phyloP scores from a whole-genome alignment of 1,140 invertebrate genomes.

The Heterodera carotae region DNA sequence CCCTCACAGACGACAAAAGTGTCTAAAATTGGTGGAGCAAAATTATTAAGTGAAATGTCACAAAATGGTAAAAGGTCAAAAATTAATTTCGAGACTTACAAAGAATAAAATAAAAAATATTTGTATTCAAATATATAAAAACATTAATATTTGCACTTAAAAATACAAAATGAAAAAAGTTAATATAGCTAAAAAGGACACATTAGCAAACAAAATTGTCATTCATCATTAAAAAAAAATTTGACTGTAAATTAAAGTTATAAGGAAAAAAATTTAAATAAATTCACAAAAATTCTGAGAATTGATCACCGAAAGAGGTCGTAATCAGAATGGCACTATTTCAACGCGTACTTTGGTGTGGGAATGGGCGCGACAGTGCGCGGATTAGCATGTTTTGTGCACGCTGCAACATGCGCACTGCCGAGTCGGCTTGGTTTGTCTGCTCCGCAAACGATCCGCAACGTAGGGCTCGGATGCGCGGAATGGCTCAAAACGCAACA shows the following conservation, averaged over 20 bases:
- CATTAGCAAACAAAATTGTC: no score
- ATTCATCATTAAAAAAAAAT: no score
- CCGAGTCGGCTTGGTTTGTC: slow-evolving; percentile 45
- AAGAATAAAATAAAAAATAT: no score
- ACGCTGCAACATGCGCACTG: slow-evolving; percentile 53
- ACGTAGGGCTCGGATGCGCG: slow-evolving; percentile 40
- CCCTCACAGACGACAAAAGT: slow-evolving; percentile 36
- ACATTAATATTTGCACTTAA: no score
- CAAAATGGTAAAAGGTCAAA: no score
- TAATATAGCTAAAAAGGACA: no score
- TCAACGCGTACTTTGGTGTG: slow-evolving; percentile 40
- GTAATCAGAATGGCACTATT: not conserved
- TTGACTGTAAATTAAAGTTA: not conserved
- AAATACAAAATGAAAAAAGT: no score
- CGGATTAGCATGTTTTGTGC: slow-evolving; percentile 52
- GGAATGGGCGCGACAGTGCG: slow-evolving; percentile 49
- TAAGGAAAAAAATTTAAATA: no score
- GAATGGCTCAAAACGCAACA: slow-evolving; percentile 40
- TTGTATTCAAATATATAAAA: no score
- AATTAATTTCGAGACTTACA: no score
- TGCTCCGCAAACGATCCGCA: slow-evolving; percentile 42
- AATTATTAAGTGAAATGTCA: no score
- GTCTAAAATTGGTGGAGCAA: slow-evolving; percentile 23
- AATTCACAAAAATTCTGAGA: slow-evolving; percentile 22
- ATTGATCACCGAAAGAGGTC: not conserved